Percentiles rank a stretch among this genome's conserved stretches.
Evolutionary conservation across 2,888 invertebrate species (phyloP).

Genomic region (Nesidiocoris tenuis): DNA sequence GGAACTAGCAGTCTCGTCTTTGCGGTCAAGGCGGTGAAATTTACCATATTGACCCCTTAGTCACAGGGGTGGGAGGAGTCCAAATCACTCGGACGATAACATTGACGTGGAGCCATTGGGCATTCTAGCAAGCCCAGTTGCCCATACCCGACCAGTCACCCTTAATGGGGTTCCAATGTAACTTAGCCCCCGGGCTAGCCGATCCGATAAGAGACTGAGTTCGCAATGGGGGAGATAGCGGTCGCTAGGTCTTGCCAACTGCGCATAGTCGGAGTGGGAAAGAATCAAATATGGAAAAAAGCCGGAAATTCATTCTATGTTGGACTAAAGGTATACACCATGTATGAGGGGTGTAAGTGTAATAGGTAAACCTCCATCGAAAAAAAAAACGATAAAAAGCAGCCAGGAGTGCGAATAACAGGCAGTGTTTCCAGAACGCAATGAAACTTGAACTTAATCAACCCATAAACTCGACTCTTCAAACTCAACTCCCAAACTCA

Average conservation of each 20-base stretch:
- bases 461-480: too few relatives aligned
- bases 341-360: too few relatives aligned
- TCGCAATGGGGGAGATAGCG: not conserved
- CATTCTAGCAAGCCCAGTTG: not conserved
- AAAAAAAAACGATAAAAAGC: too few relatives aligned
- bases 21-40: not conserved
- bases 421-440: too few relatives aligned
- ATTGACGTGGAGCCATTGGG: not conserved
- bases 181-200: conserved; percentile 5
- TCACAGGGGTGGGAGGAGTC: not conserved
- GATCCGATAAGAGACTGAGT: not conserved
- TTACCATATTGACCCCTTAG: not conserved
- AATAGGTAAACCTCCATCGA: too few relatives aligned
- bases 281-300: too few relatives aligned
- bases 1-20: not conserved
- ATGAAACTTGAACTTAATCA: too few relatives aligned
- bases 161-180: conserved; percentile 33
- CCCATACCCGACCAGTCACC: not conserved
- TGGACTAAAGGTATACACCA: too few relatives aligned
- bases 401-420: too few relatives aligned
- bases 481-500: too few relatives aligned
- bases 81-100: not conserved
- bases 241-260: not conserved
- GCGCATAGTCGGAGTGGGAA: too few relatives aligned
- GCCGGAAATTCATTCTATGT: too few relatives aligned